phyloP scores from a whole-genome alignment of 2,113 vertebrate species.

The Meriones unguiculatus region DNA sequence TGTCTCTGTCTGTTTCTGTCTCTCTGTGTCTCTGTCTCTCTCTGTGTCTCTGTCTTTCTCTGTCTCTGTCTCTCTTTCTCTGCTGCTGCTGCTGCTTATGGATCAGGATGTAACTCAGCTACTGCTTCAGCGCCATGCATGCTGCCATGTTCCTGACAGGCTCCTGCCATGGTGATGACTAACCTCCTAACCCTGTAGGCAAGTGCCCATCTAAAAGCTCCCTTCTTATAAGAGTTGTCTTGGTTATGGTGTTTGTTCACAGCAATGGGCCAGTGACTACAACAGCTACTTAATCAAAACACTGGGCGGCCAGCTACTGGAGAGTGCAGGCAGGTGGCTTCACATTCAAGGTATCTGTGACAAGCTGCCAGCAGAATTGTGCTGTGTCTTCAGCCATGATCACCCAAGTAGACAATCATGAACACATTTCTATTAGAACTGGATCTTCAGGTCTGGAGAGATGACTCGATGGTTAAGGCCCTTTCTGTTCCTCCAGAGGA shows the following conservation, averaged over 20 bases:
- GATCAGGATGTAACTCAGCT: neutral
- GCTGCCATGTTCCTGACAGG: neutral
- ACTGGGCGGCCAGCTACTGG: neutral
- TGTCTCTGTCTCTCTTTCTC: neutral
- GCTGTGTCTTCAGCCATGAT: neutral
- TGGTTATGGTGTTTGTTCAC: neutral
- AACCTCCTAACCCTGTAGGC: neutral
- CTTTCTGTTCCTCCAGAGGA: neutral
- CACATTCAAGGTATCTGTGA: neutral
- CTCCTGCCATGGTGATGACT: neutral
- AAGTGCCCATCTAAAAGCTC: neutral
- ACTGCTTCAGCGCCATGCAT: neutral
- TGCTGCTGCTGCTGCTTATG: neutral
- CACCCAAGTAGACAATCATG: slow-evolving; percentile 11
- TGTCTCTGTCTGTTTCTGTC: neutral
- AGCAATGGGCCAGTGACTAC: neutral
- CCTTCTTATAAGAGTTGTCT: neutral
- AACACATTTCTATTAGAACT: neutral
- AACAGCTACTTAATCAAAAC: neutral
- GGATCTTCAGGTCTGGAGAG: neutral
- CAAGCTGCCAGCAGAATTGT: neutral
- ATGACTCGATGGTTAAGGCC: neutral
- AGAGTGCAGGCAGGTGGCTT: neutral
- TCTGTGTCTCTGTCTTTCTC: neutral
- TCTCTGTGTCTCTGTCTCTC: neutral